These are phyloP conservation scores for Philaethria dido DNA, from an alignment of 2,888 invertebrate genomes.

Conservation along the genomic window DNA sequence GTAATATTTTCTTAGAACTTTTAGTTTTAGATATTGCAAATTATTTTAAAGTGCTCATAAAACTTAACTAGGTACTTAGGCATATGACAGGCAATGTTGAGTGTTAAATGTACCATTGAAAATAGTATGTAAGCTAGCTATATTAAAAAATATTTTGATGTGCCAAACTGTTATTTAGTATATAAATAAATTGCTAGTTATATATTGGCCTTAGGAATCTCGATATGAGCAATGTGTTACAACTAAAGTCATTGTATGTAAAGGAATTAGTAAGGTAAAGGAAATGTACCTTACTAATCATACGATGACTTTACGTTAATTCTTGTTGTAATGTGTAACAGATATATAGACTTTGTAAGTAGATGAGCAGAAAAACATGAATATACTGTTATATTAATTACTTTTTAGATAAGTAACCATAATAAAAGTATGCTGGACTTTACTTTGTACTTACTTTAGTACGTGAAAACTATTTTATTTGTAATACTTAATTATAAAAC, in stretches of 20 bases:
- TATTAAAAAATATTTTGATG: constrained; percentile 6
- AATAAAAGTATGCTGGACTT: constrained; percentile 26
- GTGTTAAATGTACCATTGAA: constrained; percentile 9
- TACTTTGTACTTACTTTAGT: constrained; percentile 23
- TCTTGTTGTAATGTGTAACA: constrained; percentile 15
- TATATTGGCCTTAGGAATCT: constrained; percentile 31
- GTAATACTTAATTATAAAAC: too few relatives aligned
- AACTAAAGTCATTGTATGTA: constrained; percentile 25
- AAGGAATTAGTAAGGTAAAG: constrained; percentile 17
- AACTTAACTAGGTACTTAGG: constrained; percentile 14
- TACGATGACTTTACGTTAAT: constrained; percentile 27
- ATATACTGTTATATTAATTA: constrained; percentile 29
- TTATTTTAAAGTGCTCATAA: constrained; percentile 5
- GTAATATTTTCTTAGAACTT: not conserved
- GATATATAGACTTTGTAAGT: constrained; percentile 33
- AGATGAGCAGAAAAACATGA: constrained; percentile 31
- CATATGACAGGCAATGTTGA: not conserved
- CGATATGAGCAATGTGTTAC: constrained; percentile 6
- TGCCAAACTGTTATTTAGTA: constrained; percentile 12
- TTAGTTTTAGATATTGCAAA: not conserved
- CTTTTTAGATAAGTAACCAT: constrained; percentile 31
- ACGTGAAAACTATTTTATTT: not conserved
- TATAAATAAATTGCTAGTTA: constrained; percentile 1
- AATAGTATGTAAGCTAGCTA: not conserved
- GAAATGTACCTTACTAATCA: too few relatives aligned